Evolutionary conservation across 1,140 invertebrate genomes (phyloP).

Genomic region (Nymphalis io): DNA sequence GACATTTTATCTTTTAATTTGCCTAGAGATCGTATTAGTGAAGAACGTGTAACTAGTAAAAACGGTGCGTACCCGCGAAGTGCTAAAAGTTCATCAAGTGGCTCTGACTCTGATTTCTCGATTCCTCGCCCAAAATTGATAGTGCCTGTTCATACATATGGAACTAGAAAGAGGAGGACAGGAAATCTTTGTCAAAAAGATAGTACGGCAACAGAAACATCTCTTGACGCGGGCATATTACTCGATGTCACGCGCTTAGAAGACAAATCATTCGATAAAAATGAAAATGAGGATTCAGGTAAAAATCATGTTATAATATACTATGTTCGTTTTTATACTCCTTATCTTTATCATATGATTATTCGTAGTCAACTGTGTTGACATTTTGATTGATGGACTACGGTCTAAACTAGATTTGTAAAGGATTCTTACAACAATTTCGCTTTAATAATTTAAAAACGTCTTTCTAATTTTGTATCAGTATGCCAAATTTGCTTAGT

Average conservation of each 20-base stretch:
- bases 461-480: not conserved
- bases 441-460: no score
- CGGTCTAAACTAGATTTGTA: not conserved
- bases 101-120: conserved; percentile 85
- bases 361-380: conserved; percentile 32
- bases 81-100: conserved; percentile 76
- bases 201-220: conserved; percentile 69
- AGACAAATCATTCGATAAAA: conserved; percentile 52
- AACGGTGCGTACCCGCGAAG: conserved; percentile 72
- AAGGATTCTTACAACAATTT: no score
- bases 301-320: conserved; percentile 40
- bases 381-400: conserved; percentile 57
- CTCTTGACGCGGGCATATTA: conserved; percentile 68
- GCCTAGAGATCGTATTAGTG: conserved; percentile 62
- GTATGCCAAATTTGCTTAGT: not conserved
- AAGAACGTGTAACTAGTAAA: conserved; percentile 73
- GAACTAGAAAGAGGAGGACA: conserved; percentile 87
- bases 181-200: conserved; percentile 84
- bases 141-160: conserved; percentile 93
- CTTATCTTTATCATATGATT: conserved; percentile 44
- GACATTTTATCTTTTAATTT: conserved; percentile 63
- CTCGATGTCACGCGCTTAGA: conserved; percentile 69
- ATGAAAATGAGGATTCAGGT: conserved; percentile 65
- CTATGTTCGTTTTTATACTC: conserved; percentile 26
- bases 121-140: conserved; percentile 92